Base-by-base conservation (phyloP, 1,140 invertebrate genomes). In the Ceratina japonica region DNA sequence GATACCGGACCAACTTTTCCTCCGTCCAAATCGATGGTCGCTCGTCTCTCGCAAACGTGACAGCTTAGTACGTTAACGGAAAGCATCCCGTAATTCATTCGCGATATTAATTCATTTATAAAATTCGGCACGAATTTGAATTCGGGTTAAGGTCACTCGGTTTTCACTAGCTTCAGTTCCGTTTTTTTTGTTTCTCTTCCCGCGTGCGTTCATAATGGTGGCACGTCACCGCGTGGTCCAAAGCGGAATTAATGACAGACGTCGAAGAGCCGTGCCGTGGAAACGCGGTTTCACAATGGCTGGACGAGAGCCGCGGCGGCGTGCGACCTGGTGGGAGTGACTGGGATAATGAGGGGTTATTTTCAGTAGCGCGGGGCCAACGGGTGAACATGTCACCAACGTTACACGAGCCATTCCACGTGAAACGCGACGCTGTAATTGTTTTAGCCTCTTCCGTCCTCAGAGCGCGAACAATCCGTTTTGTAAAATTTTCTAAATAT, bases 321-420 rank as follows among this genome's bases (percentile, higher is more conserved):
- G 83, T 75, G 79, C 78, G 64, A 81, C 77, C 80, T 62, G 85
- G 77, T 86, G 83, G 81, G 81, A 86, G 84, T 83, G 78, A 64
- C 84, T 77, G 24, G 58, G 81, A 83, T 86, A 86, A 86, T 86
- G 81, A 86, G 84, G 84, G 85, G 85, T 86, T 83, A 86, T 86
- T 86, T 82, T n/a, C 85, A 72, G 84, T 86, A 86, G 81, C 84
- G 58, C 81, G 82, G 63, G 72, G 84, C 56, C 73, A 69, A 58
- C 71, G 65, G 62, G 79, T 69, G 62, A 13, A 62, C 69, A 72
- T 71, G 75, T 78, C 75, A 71, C 68, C 66, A 44, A 56, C 66
- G 75, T 71, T 77, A 71, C 66, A 61, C 75, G 44, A 56, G 16
- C 69, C 75, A 65, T 71, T 52, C 49, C 75, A 62, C 15, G 58